Evolutionary conservation across 2,888 invertebrate genomes (phyloP).

Genomic region (Herminia tarsipennalis): DNA sequence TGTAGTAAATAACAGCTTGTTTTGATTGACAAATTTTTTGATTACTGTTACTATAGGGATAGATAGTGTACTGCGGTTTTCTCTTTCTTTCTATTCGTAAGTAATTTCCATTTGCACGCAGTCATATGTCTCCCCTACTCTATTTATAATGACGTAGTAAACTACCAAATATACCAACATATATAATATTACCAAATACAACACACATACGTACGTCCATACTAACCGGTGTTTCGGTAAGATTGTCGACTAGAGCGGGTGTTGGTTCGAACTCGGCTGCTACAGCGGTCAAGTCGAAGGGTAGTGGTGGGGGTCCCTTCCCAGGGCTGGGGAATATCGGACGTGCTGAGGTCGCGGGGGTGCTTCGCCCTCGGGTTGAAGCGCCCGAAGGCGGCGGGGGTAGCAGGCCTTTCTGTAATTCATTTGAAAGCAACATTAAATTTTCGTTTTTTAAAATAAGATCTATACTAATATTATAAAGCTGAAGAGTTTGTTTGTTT

Average conservation of each 20-base stretch:
- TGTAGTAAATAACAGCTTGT: too few species aligned
- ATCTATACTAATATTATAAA: too few species aligned
- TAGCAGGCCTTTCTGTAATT: slow-evolving; percentile 74
- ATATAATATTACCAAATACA: neutral
- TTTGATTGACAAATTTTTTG: too few species aligned
- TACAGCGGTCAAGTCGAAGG: slow-evolving; percentile 67
- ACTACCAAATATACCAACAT: neutral
- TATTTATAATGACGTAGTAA: neutral
- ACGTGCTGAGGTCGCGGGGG: slow-evolving; percentile 53
- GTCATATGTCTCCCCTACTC: too few species aligned
- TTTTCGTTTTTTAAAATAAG: too few species aligned
- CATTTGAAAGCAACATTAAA: too few species aligned
- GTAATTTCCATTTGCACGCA: too few species aligned
- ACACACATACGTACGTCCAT: slow-evolving; percentile 11
- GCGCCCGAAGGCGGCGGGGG: slow-evolving; percentile 75
- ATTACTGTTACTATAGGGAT: too few species aligned
- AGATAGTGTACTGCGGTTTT: too few species aligned
- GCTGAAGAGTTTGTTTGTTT: too few species aligned
- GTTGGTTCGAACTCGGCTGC: slow-evolving; percentile 64
- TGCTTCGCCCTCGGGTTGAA: slow-evolving; percentile 62
- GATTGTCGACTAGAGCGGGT: slow-evolving; percentile 60
- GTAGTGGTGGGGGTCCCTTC: slow-evolving; percentile 56
- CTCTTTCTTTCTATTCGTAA: too few species aligned
- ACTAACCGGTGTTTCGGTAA: slow-evolving; percentile 65
- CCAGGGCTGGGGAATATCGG: slow-evolving; percentile 65